These are phyloP conservation scores for Chlamydotis undulata DNA, from an alignment of 2,113 vertebrate species.

Conservation along the genomic window DNA sequence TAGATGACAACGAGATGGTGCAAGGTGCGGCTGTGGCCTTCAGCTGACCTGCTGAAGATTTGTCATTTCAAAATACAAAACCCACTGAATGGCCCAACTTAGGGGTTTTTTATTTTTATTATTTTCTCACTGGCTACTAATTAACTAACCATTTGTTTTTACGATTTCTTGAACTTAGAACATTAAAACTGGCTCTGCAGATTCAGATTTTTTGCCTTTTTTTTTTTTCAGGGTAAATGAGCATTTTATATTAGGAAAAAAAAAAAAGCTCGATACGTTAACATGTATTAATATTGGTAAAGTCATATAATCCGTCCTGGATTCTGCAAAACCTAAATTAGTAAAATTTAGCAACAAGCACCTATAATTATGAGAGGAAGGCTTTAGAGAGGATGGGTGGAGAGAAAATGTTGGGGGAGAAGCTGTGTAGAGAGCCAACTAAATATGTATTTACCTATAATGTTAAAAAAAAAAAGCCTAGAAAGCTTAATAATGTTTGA, in stretches of 20 bases:
- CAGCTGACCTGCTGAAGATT: background rate
- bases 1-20: background rate
- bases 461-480: background rate
- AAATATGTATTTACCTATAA: background rate
- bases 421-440: background rate
- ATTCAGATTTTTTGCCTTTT: background rate
- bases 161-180: background rate
- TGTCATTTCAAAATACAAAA: background rate
- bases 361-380: background rate
- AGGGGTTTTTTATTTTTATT: background rate
- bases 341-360: background rate
- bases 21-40: accelerated
- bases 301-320: background rate
- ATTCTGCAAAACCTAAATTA: background rate
- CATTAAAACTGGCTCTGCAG: background rate
- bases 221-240: background rate
- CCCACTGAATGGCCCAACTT: background rate
- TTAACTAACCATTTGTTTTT: background rate
- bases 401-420: background rate
- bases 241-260: background rate
- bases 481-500: background rate
- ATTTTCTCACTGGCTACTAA: background rate
- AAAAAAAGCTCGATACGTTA: accelerated
- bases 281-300: background rate
- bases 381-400: too few relatives aligned